Evolutionary conservation across 2,113 vertebrate species (phyloP).

Genomic region (Rana temporaria): DNA sequence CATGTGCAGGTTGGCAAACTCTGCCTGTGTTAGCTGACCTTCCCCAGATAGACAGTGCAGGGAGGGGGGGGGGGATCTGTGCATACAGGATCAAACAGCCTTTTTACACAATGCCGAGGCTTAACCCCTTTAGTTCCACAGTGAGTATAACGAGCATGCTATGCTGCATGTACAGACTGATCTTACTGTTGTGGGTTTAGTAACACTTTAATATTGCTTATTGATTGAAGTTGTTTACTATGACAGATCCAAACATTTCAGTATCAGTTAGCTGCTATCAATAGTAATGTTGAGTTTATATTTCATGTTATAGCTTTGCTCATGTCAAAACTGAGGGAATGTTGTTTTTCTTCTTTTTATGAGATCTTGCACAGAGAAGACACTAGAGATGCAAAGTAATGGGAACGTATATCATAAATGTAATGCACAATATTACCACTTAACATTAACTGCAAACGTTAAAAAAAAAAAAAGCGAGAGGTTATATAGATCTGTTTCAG

Average conservation of each 20-base stretch:
- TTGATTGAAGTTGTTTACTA: neutral
- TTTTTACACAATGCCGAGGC: too few relatives aligned
- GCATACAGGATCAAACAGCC: too few relatives aligned
- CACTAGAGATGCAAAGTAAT: neutral
- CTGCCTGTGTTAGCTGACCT: too few relatives aligned
- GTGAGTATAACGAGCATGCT: too few relatives aligned
- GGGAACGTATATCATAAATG: neutral
- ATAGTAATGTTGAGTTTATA: neutral
- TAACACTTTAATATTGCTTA: neutral
- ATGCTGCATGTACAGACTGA: too few relatives aligned
- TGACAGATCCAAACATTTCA: neutral
- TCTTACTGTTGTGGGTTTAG: too few relatives aligned
- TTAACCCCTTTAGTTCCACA: too few relatives aligned
- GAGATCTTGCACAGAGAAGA: neutral
- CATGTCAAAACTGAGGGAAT: neutral
- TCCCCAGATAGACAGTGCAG: too few relatives aligned
- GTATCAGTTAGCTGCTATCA: neutral
- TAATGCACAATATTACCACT: neutral
- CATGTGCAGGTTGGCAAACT: too few relatives aligned
- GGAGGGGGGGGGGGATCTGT: too few relatives aligned
- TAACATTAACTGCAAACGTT: neutral
- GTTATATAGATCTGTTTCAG: conserved; percentile 27
- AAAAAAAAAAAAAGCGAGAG: neutral
- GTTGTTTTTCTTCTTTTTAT: too few relatives aligned
- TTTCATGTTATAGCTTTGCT: neutral